phyloP scores from a whole-genome alignment of 2,888 invertebrate genomes.

The Andrena fulva region DNA sequence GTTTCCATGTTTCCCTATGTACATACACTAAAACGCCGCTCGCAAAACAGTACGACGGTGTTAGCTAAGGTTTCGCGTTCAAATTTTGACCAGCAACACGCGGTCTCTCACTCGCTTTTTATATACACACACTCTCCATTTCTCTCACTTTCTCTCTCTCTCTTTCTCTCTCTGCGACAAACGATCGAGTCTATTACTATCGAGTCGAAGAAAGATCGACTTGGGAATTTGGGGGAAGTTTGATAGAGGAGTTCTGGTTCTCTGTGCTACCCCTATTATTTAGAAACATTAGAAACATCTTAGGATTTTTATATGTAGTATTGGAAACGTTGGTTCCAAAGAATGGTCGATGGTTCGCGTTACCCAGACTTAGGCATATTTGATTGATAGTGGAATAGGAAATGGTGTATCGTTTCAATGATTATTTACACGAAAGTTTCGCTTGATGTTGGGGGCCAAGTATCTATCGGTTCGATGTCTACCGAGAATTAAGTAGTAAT shows the following conservation, averaged over 20 bases:
- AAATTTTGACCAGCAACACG: constrained; percentile 32
- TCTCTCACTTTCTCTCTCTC: constrained; percentile 25
- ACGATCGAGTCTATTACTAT: constrained; percentile 75
- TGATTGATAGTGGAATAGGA: too few species aligned
- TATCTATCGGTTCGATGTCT: background rate
- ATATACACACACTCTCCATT: constrained; percentile 55
- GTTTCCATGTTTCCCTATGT: constrained; percentile 43
- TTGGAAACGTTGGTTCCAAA: too few species aligned
- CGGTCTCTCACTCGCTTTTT: constrained; percentile 39
- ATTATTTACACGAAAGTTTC: background rate
- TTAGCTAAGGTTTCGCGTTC: constrained; percentile 44
- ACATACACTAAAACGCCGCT: constrained; percentile 61
- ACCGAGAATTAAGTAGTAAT: background rate
- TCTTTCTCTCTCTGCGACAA: constrained; percentile 69
- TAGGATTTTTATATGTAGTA: too few species aligned
- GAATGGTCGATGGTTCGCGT: too few species aligned
- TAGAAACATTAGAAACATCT: too few species aligned
- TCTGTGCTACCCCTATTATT: too few species aligned
- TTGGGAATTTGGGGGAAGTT: background rate
- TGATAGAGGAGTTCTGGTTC: background rate
- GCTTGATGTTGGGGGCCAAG: background rate
- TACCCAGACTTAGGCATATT: too few species aligned
- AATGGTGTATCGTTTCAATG: background rate
- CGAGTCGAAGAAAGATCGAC: constrained; percentile 1
- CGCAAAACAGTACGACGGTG: constrained; percentile 20